Conservation (phyloP, 2,113 vertebrate genomes). For the Gorsachius goisagi region DNA sequence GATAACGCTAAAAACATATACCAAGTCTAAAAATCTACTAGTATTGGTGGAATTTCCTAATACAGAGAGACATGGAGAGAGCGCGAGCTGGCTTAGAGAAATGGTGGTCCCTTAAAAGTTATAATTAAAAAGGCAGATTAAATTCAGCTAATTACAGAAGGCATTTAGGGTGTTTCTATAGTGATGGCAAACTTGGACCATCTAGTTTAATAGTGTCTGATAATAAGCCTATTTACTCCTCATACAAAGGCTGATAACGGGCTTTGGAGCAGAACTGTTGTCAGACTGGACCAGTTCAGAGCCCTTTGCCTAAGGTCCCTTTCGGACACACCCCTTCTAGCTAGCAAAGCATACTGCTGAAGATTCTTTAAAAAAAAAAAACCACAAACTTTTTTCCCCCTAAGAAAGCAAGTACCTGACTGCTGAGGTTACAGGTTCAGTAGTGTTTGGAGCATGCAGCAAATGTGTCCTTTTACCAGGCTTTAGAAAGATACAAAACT, state of each 20-base stretch:
- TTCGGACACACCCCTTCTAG: not conserved
- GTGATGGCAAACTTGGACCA: not conserved
- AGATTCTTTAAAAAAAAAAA: not conserved
- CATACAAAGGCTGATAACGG: not conserved
- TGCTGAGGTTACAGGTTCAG: not conserved
- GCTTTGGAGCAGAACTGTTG: not conserved
- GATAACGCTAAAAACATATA: not conserved
- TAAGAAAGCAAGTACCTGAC: not conserved
- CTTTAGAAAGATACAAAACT: not conserved
- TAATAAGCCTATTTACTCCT: not conserved
- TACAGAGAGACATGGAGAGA: not conserved
- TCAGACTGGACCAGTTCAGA: not conserved
- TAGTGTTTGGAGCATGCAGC: not conserved
- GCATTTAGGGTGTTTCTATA: not conserved
- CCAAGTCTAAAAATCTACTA: not conserved
- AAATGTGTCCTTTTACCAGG: not conserved
- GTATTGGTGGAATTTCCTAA: not conserved
- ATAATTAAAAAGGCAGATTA: not conserved
- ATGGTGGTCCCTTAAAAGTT: not conserved
- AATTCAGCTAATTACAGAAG: not conserved
- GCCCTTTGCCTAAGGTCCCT: not conserved
- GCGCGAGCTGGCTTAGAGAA: not conserved
- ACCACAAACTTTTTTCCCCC: not conserved
- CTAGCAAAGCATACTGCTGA: not conserved
- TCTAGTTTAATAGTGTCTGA: not conserved